A percentile compares a stretch with the other conserved stretches of the same genome.
These are phyloP conservation scores for Anguilla japonica DNA, from an alignment of 2,113 vertebrate species.

Conservation along the genomic window DNA sequence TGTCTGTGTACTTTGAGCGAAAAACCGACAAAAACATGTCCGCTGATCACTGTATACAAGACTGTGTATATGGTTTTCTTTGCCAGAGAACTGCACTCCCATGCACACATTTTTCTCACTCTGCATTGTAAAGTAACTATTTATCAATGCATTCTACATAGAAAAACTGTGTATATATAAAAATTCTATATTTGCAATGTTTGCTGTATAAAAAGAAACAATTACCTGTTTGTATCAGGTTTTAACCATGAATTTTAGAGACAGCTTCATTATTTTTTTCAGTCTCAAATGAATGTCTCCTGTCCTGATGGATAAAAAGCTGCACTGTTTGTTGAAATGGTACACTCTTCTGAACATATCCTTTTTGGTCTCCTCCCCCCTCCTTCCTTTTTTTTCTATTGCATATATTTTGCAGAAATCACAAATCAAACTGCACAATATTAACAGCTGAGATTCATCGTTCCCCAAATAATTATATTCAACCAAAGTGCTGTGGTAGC, in stretches of 20 bases:
- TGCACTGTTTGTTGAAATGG: slow-evolving; percentile 48
- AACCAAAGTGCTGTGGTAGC: slow-evolving; percentile 76
- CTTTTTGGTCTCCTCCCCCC: slow-evolving; percentile 30
- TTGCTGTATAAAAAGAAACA: slow-evolving; percentile 76
- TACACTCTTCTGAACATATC: slow-evolving; percentile 17
- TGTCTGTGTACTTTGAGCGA: slow-evolving; percentile 68
- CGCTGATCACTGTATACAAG: slow-evolving; percentile 47
- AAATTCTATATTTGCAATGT: slow-evolving; percentile 85
- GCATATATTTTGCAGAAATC: slow-evolving; percentile 27
- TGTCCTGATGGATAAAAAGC: slow-evolving; percentile 51
- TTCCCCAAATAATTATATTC: slow-evolving; percentile 59
- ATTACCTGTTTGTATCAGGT: slow-evolving; percentile 70
- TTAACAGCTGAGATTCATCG: slow-evolving; percentile 28
- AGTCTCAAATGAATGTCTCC: slow-evolving; percentile 45
- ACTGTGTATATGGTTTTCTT: slow-evolving; percentile 35
- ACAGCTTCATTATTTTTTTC: slow-evolving; percentile 50
- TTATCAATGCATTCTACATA: slow-evolving; percentile 39
- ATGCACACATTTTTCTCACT: slow-evolving; percentile 36
- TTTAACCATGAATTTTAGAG: slow-evolving; percentile 72
- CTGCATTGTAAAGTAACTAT: slow-evolving; percentile 49
- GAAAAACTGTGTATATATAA: slow-evolving; percentile 73
- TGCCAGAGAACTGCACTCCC: slow-evolving; percentile 31
- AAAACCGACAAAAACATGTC: slow-evolving; percentile 48
- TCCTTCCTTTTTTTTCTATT: slow-evolving; percentile 36
- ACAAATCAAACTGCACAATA: slow-evolving; percentile 33